Base-by-base conservation (phyloP, 1,140 invertebrate species). In the Chelonus insularis region DNA sequence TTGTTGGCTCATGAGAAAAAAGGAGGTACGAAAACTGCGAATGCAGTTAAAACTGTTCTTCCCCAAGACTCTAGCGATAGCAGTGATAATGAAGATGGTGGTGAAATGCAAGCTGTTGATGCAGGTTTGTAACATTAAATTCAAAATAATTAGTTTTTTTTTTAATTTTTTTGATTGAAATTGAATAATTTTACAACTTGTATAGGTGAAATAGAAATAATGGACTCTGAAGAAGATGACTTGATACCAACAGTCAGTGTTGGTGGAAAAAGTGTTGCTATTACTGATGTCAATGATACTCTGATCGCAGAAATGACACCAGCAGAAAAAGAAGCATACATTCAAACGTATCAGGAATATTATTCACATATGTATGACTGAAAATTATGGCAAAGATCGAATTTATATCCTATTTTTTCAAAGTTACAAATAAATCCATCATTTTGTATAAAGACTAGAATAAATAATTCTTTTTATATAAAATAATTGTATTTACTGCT, bases 301-400 rank as follows among this genome's bases (percentile, higher is more conserved):
- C 82, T 96, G 67, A 94, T 97, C 64, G 88, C 88, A 0, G 87
- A 90, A 78, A 98, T 98, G 96, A 94, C 92, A 9, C 88, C 92
- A 3, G 81, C 89, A 14, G 95, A 98, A 77, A 97, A 96, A 80
- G 94, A 96, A 75, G 89, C 90, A 23, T 98, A 97, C 77, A 97
- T 97, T 68, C 90, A 95, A 78, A 86, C 94, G 7, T 96, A 95
- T 75, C 94, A 97, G 79, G 94, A 97, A 76, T 91, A 94, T 79
- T 97, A 95, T 75, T 91, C 90, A 62, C 89, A 91, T 73, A 91
- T 93, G 82, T 91, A 89, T 67, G 85, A 87, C 71, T 87, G 82
- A 80, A 45, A 18, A 0, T 47, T 47, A 20, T 12, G 2, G 14
- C 6, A 34, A 8, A 34, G 37, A 48, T 56, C 51, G 39, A 37